phyloP scores from a whole-genome alignment of 2,888 invertebrate genomes.

The Microctonus aethiopoides region DNA sequence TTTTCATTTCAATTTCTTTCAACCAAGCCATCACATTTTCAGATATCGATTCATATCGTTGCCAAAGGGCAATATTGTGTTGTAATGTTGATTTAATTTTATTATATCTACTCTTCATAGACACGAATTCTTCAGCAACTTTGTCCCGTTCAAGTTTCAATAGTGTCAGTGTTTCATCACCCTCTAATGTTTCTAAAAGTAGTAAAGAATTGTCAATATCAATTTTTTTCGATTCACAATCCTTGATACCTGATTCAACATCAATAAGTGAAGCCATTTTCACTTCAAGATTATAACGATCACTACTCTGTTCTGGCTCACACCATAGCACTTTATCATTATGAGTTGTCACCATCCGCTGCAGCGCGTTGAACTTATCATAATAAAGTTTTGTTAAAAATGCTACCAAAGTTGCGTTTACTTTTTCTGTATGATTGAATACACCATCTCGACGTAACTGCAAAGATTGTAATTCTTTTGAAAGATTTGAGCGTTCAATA shows the following conservation, averaged over 20 bases:
- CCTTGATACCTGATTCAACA: constrained; percentile 78
- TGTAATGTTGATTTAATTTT: constrained; percentile 77
- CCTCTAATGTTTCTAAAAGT: constrained; percentile 79
- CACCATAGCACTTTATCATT: constrained; percentile 94
- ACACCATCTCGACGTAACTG: constrained; percentile 86
- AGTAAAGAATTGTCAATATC: constrained; percentile 80
- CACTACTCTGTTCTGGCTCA: constrained; percentile 87
- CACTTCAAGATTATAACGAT: constrained; percentile 91
- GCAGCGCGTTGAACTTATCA: constrained; percentile 84
- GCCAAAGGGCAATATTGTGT: constrained; percentile 81
- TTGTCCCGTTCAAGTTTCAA: constrained; percentile 78
- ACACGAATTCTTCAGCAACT: constrained; percentile 78
- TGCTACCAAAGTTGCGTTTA: constrained; percentile 76
- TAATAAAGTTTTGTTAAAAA: constrained; percentile 89
- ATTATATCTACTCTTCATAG: constrained; percentile 75
- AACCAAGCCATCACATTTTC: constrained; percentile 82
- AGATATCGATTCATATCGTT: constrained; percentile 81
- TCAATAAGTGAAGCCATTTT: constrained; percentile 85
- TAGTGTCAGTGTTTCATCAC: constrained; percentile 75
- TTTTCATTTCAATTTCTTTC: constrained; percentile 81
- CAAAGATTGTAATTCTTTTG: constrained; percentile 85
- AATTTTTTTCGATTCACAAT: constrained; percentile 75
- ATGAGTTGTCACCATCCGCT: constrained; percentile 82
- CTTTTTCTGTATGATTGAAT: constrained; percentile 82
- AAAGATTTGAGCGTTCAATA: constrained; percentile 80